These are phyloP conservation scores for Pristionchus maxplancki DNA, from an alignment of 2,888 invertebrate species.

Conservation along the genomic window DNA sequence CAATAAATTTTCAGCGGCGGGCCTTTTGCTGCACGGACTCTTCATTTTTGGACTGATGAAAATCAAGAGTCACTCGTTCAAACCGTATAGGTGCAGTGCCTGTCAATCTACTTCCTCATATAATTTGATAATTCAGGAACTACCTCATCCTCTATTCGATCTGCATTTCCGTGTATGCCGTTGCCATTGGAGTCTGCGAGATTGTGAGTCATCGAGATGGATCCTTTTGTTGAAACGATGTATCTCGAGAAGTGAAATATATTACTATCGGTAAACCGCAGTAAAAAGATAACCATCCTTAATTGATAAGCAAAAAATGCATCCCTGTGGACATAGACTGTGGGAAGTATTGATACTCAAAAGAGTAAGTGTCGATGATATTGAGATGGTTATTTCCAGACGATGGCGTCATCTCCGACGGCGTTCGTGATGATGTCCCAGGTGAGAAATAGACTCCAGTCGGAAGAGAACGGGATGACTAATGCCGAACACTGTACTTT, in stretches of 20 bases:
- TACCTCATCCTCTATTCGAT: background rate
- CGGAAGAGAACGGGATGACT: background rate
- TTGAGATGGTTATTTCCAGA: background rate
- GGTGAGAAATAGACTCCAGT: background rate
- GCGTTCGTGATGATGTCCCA: background rate
- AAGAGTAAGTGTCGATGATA: too few relatives aligned
- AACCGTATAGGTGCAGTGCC: background rate
- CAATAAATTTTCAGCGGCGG: background rate
- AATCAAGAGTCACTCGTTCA: background rate
- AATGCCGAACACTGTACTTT: background rate
- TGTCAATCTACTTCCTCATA: background rate
- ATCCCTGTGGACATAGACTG: too few relatives aligned
- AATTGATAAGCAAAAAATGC: too few relatives aligned
- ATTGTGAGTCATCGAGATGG: background rate
- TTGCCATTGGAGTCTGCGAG: background rate
- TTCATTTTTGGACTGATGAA: background rate
- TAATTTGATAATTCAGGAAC: background rate
- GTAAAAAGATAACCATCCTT: too few relatives aligned
- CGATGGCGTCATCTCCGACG: background rate
- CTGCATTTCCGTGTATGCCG: background rate
- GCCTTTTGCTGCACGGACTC: background rate
- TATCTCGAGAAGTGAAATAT: too few relatives aligned
- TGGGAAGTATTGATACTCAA: too few relatives aligned
- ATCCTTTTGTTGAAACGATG: too few relatives aligned
- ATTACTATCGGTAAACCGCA: too few relatives aligned